Evolutionary conservation across 2,888 invertebrate species (phyloP).

Genomic region (Acleris laterana): DNA sequence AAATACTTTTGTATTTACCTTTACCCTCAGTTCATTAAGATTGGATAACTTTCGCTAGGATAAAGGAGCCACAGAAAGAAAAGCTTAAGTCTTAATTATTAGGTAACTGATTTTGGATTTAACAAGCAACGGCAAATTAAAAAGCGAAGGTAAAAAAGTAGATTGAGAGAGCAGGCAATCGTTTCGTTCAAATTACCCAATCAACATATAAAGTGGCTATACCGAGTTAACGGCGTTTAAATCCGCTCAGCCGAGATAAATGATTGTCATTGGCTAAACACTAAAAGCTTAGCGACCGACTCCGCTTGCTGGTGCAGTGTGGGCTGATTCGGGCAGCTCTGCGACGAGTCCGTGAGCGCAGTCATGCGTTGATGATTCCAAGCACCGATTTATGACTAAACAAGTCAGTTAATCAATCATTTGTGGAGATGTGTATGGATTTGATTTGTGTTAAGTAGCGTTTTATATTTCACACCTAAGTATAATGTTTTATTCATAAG

Average conservation of each 20-base stretch:
- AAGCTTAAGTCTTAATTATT: neutral
- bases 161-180: constrained; percentile 43
- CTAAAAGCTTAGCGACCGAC: constrained; percentile 54
- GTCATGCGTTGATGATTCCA: constrained; percentile 36
- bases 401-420: constrained; percentile 30
- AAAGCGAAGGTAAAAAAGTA: constrained; percentile 22
- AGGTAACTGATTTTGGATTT: neutral
- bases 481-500: neutral
- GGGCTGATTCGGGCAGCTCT: constrained; percentile 45
- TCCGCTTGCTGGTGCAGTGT: constrained; percentile 47
- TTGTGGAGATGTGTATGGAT: constrained; percentile 2
- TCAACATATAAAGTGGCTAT: constrained; percentile 72
- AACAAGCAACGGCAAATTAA: constrained; percentile 12
- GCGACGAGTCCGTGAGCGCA: constrained; percentile 40
- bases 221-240: constrained; percentile 62
- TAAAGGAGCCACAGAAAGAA: too few species aligned
- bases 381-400: constrained; percentile 35
- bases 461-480: neutral
- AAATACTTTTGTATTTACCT: too few species aligned
- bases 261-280: constrained; percentile 64
- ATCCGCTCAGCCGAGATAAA: constrained; percentile 64
- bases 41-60: too few species aligned
- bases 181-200: constrained; percentile 69
- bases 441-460: neutral
- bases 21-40: too few species aligned